Evolutionary conservation across 2,113 vertebrate genomes (phyloP).

Genomic region (Clarias macrocephalus): DNA sequence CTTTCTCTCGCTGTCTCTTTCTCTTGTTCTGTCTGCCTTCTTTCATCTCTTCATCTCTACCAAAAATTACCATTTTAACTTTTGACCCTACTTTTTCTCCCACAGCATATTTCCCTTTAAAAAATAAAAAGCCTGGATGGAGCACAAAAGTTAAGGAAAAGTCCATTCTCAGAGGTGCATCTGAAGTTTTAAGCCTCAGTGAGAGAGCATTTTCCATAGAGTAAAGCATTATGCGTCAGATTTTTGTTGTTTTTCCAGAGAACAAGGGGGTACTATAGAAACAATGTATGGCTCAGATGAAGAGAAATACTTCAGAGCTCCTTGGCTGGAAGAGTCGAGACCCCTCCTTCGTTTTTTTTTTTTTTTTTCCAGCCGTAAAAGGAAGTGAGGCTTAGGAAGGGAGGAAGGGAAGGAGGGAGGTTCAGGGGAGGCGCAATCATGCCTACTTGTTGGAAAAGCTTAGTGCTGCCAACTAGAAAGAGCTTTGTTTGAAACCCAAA

Average conservation of each 20-base stretch:
- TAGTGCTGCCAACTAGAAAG: conserved; percentile 57
- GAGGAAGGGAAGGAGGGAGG: conserved; percentile 34
- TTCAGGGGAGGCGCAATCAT: conserved; percentile 59
- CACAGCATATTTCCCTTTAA: background rate
- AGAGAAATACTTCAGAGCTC: conserved; percentile 33
- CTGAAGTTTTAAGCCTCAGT: background rate
- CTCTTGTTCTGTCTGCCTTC: conserved; percentile 25
- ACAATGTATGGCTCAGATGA: conserved; percentile 25
- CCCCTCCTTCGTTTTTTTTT: conserved; percentile 19
- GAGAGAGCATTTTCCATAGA: background rate
- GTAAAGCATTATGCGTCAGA: background rate
- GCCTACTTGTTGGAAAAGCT: conserved; percentile 63
- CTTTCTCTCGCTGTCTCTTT: conserved; percentile 38
- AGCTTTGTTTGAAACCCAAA: conserved; percentile 56
- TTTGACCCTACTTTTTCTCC: background rate
- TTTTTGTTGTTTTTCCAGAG: background rate
- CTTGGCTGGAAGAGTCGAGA: conserved; percentile 21
- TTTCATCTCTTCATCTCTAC: conserved; percentile 19
- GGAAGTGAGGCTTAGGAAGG: conserved; percentile 48
- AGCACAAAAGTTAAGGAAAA: background rate
- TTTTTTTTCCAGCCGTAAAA: conserved; percentile 38
- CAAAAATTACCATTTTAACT: conserved; percentile 21
- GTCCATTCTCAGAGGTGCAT: background rate
- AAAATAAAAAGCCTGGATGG: background rate
- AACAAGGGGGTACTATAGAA: background rate